Conservation (phyloP, 2,797 vertebrate species). For the Eulemur coronatus region DNA sequence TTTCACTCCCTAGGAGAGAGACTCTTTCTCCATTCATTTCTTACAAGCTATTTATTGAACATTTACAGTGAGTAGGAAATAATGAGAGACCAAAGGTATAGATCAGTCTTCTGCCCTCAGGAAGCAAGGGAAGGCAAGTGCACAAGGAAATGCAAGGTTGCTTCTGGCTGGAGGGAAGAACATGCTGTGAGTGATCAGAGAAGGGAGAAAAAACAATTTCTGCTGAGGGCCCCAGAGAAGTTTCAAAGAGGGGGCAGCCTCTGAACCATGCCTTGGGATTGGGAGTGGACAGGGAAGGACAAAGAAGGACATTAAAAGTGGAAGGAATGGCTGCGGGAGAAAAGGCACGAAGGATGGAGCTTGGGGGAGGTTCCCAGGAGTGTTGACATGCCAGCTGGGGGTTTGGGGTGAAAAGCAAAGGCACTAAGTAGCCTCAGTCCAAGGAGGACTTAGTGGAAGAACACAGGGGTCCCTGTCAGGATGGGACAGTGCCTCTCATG, state of each 20-base stretch:
- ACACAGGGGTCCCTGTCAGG: background rate
- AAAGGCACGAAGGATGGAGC: background rate
- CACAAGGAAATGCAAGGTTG: background rate
- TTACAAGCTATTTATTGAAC: background rate
- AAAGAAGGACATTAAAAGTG: background rate
- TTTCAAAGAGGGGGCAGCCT: background rate
- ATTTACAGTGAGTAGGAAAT: background rate
- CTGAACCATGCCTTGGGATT: background rate
- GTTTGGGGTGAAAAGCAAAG: background rate
- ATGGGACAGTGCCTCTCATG: background rate
- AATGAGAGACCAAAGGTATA: background rate
- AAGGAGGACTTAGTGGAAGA: background rate
- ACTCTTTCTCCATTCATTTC: background rate
- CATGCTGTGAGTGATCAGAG: background rate
- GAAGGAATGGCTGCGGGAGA: background rate
- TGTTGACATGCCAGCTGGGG: too few species aligned
- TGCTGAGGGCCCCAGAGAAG: background rate
- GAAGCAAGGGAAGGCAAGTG: background rate
- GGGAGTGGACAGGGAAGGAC: background rate
- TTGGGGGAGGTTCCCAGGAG: background rate
- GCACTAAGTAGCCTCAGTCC: too few species aligned
- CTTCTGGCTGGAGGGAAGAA: background rate
- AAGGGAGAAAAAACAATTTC: background rate
- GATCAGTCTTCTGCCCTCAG: background rate
- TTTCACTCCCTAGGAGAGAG: background rate